Conservation (phyloP, 2,888 invertebrate species). For the Ernsta delagoae region DNA sequence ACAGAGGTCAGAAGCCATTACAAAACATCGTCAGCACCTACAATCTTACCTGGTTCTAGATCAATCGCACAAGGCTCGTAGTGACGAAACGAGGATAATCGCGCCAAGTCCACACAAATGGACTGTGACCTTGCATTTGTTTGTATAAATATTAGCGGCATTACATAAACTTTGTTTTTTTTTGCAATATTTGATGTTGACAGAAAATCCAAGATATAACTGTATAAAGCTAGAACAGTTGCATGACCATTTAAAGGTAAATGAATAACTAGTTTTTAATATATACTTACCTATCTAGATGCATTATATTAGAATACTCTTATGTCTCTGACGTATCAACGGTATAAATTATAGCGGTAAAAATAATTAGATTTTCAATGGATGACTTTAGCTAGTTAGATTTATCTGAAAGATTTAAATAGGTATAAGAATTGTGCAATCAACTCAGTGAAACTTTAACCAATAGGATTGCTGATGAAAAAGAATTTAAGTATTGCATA, state of each 20-base stretch:
- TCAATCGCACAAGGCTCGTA: neutral
- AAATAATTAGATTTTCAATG: too few relatives aligned
- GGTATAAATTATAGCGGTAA: too few relatives aligned
- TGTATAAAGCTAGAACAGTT: neutral
- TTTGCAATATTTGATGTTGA: neutral
- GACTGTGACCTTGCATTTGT: constrained; percentile 3
- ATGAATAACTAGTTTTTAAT: too few relatives aligned
- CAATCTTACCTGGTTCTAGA: neutral
- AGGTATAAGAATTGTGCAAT: too few relatives aligned
- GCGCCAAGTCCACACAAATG: neutral
- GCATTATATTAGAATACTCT: too few relatives aligned
- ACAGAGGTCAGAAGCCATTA: neutral
- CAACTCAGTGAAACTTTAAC: neutral
- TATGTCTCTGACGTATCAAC: too few relatives aligned
- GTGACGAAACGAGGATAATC: constrained; percentile 3
- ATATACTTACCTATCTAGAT: too few relatives aligned
- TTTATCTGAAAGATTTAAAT: too few relatives aligned
- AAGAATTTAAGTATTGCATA: too few relatives aligned
- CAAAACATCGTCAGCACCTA: neutral
- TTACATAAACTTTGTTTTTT: neutral
- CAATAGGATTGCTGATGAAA: too few relatives aligned
- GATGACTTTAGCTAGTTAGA: too few relatives aligned
- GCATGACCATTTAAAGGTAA: neutral
- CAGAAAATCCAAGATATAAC: too few relatives aligned
- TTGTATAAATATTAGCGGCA: neutral